Percentiles rank a stretch among this genome's conserved stretches.
Evolutionary conservation across 2,797 vertebrate genomes (phyloP).

Genomic region (Myotis myotis): DNA sequence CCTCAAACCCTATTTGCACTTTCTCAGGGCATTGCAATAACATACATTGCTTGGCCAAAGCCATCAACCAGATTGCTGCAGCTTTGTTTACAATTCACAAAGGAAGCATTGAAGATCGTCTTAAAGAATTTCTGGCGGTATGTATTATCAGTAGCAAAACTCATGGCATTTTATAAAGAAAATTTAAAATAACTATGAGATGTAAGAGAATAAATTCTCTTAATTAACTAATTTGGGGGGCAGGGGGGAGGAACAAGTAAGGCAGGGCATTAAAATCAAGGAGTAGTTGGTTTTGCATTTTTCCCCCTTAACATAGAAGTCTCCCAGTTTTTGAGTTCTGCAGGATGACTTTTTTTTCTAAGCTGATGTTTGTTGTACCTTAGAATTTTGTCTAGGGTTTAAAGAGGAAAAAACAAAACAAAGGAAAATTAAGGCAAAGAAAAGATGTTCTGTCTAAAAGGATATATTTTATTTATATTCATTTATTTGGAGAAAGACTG

Average conservation of each 20-base stretch:
- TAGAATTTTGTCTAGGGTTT: conserved; percentile 26
- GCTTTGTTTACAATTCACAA: conserved; percentile 99
- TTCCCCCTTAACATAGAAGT: background rate
- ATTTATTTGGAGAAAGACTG: background rate
- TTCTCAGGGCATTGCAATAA: conserved; percentile 97
- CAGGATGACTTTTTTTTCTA: background rate
- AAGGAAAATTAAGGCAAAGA: background rate
- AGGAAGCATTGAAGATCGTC: conserved; percentile 99
- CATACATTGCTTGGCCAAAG: conserved; percentile 98
- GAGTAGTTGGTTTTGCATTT: background rate
- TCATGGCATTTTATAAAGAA: background rate
- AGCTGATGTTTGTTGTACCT: background rate
- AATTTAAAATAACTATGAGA: background rate
- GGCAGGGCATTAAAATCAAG: background rate
- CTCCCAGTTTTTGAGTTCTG: conserved; percentile 8
- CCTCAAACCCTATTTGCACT: conserved; percentile 64
- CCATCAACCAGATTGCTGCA: conserved; percentile 98
- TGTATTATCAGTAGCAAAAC: conserved; percentile 77
- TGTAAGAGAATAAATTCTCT: background rate
- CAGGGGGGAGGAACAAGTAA: background rate
- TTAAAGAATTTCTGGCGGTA: conserved; percentile 99
- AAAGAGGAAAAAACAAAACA: background rate
- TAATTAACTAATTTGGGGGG: background rate
- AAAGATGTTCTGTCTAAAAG: background rate
- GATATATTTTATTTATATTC: conserved; percentile 11